These are phyloP conservation scores for Cirrhinus mrigala DNA, from an alignment of 2,797 vertebrate species.

Conservation along the genomic window DNA sequence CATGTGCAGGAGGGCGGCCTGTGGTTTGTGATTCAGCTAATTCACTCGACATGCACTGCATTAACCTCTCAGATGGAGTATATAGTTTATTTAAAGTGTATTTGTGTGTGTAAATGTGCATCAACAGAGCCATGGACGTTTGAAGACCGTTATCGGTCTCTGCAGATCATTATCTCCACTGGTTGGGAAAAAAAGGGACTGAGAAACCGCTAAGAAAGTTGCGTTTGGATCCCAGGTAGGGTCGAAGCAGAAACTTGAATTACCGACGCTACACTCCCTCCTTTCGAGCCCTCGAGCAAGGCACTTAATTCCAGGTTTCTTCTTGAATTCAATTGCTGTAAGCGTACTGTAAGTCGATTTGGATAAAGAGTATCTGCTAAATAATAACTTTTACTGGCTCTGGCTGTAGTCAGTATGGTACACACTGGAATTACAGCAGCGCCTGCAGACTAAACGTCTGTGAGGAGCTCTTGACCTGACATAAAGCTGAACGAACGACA, in stretches of 20 bases:
- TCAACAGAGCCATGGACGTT: slow-evolving; percentile 11
- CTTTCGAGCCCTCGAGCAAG: background rate
- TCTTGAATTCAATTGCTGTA: slow-evolving; percentile 8
- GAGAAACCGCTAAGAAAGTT: slow-evolving; percentile 14
- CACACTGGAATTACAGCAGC: slow-evolving; percentile 37
- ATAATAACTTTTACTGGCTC: slow-evolving; percentile 23
- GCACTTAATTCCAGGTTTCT: slow-evolving; percentile 40
- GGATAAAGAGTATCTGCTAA: slow-evolving; percentile 28
- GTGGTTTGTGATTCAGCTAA: slow-evolving; percentile 56
- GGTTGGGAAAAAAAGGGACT: slow-evolving; percentile 18
- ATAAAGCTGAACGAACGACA: slow-evolving; percentile 15
- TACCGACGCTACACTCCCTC: background rate
- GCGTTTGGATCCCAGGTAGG: background rate
- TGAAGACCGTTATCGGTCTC: slow-evolving; percentile 9
- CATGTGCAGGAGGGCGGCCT: slow-evolving; percentile 39
- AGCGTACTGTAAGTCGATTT: slow-evolving; percentile 15
- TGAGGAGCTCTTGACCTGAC: slow-evolving; percentile 5
- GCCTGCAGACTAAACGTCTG: slow-evolving; percentile 12
- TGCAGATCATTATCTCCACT: slow-evolving; percentile 6
- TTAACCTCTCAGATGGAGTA: slow-evolving; percentile 61
- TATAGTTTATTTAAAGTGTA: slow-evolving; percentile 53
- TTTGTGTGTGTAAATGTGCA: background rate
- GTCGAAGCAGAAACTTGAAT: slow-evolving; percentile 30
- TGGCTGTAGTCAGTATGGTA: slow-evolving; percentile 27
- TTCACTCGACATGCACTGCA: slow-evolving; percentile 70